phyloP scores from a whole-genome alignment of 2,113 vertebrate species.

The cattle (Bos taurus) region ARS-UCD2.0 NC_037331.1:75146501-75147000 shows the following conservation, averaged over 20 bases:
- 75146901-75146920: background rate
- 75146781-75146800: background rate
- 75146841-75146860: background rate
- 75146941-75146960: rapidly evolving
- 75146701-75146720: background rate
- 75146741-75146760: background rate
- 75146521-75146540: background rate
- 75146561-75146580: background rate
- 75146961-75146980: background rate
- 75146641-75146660: background rate
- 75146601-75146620: background rate
- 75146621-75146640: background rate
- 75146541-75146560: background rate
- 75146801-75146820: too few species aligned
- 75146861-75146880: background rate
- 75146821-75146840: background rate
- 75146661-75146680: background rate
- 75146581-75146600: background rate
- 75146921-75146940: too few species aligned
- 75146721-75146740: background rate
- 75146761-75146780: background rate
- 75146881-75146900: background rate
- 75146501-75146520: background rate
- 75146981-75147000: background rate
- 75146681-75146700: background rate